These are phyloP conservation scores for Leptinotarsa texana DNA, from an alignment of 1,140 invertebrate species.

Conservation along the genomic window DNA sequence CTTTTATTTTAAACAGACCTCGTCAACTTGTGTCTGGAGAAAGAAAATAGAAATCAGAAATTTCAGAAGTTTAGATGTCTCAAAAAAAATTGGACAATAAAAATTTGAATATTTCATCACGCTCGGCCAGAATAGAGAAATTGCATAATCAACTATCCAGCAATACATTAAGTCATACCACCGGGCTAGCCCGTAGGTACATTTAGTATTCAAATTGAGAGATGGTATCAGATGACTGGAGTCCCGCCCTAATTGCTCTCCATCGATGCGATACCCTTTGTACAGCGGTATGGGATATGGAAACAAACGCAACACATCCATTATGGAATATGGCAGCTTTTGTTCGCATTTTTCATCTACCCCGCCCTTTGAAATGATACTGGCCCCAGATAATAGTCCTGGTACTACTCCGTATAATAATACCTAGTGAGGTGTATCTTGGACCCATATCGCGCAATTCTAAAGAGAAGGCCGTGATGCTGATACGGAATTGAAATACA, in stretches of 20 bases:
- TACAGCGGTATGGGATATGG: slow-evolving; percentile 34
- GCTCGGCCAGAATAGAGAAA: slow-evolving; percentile 1
- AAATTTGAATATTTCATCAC: slow-evolving; percentile 17
- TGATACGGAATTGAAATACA: slow-evolving; percentile 1
- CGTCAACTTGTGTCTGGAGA: too few relatives aligned
- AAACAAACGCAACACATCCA: slow-evolving; percentile 50
- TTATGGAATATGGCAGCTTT: slow-evolving; percentile 49
- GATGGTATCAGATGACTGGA: slow-evolving; percentile 50
- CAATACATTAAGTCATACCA: slow-evolving; percentile 37
- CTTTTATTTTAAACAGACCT: not conserved
- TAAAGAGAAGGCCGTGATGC: not conserved
- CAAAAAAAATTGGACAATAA: not conserved
- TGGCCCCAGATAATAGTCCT: slow-evolving; percentile 35
- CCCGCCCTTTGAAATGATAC: slow-evolving; percentile 45
- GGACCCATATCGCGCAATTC: slow-evolving; percentile 6
- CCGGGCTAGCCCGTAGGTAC: slow-evolving; percentile 35
- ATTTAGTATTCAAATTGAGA: slow-evolving; percentile 48
- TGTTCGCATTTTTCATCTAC: slow-evolving; percentile 43
- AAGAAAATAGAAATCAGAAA: too few relatives aligned
- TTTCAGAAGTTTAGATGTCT: too few relatives aligned
- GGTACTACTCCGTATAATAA: slow-evolving; percentile 12
- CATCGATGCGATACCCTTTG: slow-evolving; percentile 46
- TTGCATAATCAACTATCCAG: slow-evolving; percentile 22
- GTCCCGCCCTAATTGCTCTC: slow-evolving; percentile 50
- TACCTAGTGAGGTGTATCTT: slow-evolving; percentile 1